Conservation (phyloP, 2,888 invertebrate genomes). For the Cyaniris semiargus region DNA sequence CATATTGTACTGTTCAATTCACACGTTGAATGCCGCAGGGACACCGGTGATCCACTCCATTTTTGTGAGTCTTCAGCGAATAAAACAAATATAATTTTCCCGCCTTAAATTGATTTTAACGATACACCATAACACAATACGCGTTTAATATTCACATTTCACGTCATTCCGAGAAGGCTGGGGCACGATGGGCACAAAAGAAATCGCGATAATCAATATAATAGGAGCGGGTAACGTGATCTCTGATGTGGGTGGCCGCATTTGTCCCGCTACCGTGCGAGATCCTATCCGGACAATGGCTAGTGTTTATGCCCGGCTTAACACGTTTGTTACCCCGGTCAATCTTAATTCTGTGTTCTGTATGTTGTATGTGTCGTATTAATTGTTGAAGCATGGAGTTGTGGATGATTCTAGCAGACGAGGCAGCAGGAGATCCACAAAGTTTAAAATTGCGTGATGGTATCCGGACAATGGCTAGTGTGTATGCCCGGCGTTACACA, state of each 20-base stretch:
- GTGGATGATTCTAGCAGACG: too few species aligned
- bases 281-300: slow-evolving; percentile 63
- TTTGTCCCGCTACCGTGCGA: slow-evolving; percentile 76
- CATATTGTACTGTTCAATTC: too few species aligned
- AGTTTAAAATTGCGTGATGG: too few species aligned
- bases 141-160: slow-evolving; percentile 12
- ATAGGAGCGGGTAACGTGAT: slow-evolving; percentile 38
- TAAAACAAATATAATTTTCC: not conserved
- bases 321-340: slow-evolving; percentile 66
- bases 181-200: slow-evolving; percentile 30
- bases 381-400: too few species aligned
- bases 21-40: too few species aligned
- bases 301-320: slow-evolving; percentile 67
- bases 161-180: slow-evolving; percentile 4
- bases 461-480: too few species aligned
- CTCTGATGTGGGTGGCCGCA: slow-evolving; percentile 57
- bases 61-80: not conserved
- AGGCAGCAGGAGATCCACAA: too few species aligned
- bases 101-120: not conserved
- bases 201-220: slow-evolving; percentile 33
- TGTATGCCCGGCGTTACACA: too few species aligned
- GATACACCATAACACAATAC: not conserved
- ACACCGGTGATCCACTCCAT: not conserved
- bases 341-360: slow-evolving; percentile 42
- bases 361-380: not conserved